These are phyloP conservation scores for Diaphora mendica DNA, from an alignment of 2,888 invertebrate species.

Conservation along the genomic window DNA sequence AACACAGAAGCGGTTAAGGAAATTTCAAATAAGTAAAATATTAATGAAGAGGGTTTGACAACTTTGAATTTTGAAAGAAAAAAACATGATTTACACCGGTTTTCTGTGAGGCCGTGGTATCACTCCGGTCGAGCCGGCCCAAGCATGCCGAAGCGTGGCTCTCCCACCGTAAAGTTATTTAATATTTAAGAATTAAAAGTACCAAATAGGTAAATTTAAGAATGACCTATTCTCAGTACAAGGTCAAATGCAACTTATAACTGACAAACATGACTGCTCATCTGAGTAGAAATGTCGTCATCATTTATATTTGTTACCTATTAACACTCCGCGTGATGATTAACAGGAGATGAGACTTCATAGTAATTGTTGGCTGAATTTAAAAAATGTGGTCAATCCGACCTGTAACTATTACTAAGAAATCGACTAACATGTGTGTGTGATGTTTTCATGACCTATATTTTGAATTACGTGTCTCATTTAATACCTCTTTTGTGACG, in stretches of 20 bases:
- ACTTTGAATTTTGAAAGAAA: too few relatives aligned
- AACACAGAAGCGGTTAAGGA: neutral
- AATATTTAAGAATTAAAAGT: too few relatives aligned
- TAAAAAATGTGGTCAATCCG: constrained; percentile 4
- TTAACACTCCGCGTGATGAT: constrained; percentile 12
- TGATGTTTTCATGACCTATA: constrained; percentile 13
- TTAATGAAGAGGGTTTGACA: too few relatives aligned
- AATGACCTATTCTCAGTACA: neutral
- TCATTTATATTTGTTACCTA: constrained; percentile 14
- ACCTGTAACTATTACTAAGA: constrained; percentile 13
- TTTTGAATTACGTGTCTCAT: neutral
- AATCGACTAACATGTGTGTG: too few relatives aligned
- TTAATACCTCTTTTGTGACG: neutral
- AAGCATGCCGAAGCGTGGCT: too few relatives aligned
- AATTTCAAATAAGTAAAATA: neutral
- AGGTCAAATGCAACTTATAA: neutral
- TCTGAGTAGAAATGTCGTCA: constrained; percentile 8
- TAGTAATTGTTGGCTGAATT: constrained; percentile 3
- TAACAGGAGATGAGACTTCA: constrained; percentile 6
- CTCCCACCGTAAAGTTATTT: too few relatives aligned
- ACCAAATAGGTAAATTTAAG: neutral
- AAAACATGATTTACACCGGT: too few relatives aligned
- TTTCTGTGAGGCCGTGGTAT: too few relatives aligned
- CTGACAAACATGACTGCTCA: constrained; percentile 2
- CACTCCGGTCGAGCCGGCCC: too few relatives aligned